Conservation (phyloP, 2,797 vertebrate species). For the Notolabrus celidotus region DNA sequence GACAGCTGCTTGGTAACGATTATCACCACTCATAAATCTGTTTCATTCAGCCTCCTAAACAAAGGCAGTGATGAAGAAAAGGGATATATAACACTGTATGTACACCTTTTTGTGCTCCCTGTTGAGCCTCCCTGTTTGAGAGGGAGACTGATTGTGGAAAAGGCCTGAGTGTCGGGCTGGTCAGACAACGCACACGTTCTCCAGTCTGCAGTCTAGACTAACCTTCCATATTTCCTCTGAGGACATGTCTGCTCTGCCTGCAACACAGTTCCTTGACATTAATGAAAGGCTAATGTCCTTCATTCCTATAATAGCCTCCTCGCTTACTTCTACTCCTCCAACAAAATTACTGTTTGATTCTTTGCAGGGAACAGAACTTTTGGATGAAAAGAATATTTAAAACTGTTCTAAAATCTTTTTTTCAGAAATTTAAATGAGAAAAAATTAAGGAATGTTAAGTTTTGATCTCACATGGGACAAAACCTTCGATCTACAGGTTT, state of each 20-base stretch:
- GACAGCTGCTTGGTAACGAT: too few relatives aligned
- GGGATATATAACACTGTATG: neutral
- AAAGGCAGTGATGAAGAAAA: neutral
- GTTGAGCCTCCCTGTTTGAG: neutral
- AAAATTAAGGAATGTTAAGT: too few relatives aligned
- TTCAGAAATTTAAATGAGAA: too few relatives aligned
- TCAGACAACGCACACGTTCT: slow-evolving; percentile 1
- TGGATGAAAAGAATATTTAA: neutral
- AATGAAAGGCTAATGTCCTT: slow-evolving; percentile 64
- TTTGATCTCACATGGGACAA: too few relatives aligned
- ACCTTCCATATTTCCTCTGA: slow-evolving; percentile 50
- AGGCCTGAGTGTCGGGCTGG: neutral
- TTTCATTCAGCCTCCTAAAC: too few relatives aligned
- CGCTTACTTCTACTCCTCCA: slow-evolving; percentile 20
- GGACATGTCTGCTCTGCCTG: slow-evolving; percentile 18
- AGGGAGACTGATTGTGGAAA: neutral
- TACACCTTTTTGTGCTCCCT: neutral
- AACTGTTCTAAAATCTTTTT: too few relatives aligned
- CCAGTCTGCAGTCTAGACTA: neutral
- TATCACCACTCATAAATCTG: too few relatives aligned
- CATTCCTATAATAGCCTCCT: slow-evolving; percentile 49
- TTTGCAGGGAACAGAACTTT: neutral
- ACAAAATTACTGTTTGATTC: slow-evolving; percentile 29
- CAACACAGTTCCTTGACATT: slow-evolving; percentile 56
- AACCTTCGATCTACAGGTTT: too few relatives aligned